Base-by-base conservation (phyloP, 2,888 invertebrate genomes). In the Scaptomyza cyrtandrae region DNA sequence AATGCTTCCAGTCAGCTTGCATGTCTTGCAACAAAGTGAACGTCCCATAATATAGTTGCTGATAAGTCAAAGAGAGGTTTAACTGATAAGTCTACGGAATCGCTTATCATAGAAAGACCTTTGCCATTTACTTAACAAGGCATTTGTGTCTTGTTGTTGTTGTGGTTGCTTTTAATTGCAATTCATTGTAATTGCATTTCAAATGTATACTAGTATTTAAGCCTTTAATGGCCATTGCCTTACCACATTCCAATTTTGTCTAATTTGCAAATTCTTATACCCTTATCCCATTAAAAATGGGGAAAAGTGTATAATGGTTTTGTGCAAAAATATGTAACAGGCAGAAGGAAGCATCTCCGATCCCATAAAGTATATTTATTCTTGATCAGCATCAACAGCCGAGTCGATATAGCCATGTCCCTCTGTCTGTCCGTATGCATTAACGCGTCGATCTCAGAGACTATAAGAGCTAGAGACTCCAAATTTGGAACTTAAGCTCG, bases 1-100 rank as follows among this genome's bases (percentile, higher is more conserved):
- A n/a, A n/a, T 6, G 37, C 37, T n/a, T 37, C 9, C 14, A 16
- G 19, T 31, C 6, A 52, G 37, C 56, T 67, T 6, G 27, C 37
- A 45, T n/a, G 57, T 44, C 7, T 46, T 45, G 27, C 39, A 35
- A 16, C 19, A 13, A 43, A 37, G 13, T 45, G 3, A 13, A n/a
- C 3, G 16, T 1, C 7, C 43, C 62, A 50, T 31, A 16, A 45
- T 63, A 63, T 69, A 72, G 63, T 73, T 58, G 41, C 31, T 52
- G 77, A 76, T 78, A 79, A 67, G 56, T 11, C 27, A 11, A 6
- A 24, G 41, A 24, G 44, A 29, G 52, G 33, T 58, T 19, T 4
- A 11, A 19, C 39, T 44, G 74, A 80, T 74, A 74, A 71, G 49
- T 7, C 39, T 39, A 45, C 49, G 62, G 35, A 77, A 65, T 45